Percentiles rank a stretch among this genome's conserved stretches.
Evolutionary conservation across 1,140 invertebrate species (phyloP).

Genomic region (Penaeus indicus): DNA sequence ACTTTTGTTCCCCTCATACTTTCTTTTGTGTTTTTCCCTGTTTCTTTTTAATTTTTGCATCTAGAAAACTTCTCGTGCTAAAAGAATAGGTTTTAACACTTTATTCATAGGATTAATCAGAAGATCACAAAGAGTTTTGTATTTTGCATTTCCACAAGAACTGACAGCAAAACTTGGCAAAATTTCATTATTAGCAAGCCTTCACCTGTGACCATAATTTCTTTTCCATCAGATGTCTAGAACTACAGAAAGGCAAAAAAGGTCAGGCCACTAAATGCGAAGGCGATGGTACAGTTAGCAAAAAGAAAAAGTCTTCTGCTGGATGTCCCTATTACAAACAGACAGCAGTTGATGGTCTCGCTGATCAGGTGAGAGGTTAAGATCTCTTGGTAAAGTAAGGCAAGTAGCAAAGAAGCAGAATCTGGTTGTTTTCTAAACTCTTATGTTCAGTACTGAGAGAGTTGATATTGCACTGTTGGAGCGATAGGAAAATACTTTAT

Average conservation of each 20-base stretch:
- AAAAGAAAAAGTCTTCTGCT: constrained; percentile 71
- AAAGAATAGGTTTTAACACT: too few relatives aligned
- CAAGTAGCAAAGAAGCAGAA: neutral
- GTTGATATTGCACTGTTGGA: too few relatives aligned
- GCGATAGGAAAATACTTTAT: too few relatives aligned
- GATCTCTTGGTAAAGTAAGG: neutral
- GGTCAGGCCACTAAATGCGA: constrained; percentile 74
- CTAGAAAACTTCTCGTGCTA: too few relatives aligned
- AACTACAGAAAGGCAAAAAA: constrained; percentile 84
- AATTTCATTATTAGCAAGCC: too few relatives aligned
- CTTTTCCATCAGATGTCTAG: constrained; percentile 77
- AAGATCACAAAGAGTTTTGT: too few relatives aligned
- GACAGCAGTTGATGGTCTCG: constrained; percentile 76
- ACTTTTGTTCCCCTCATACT: constrained; percentile 42
- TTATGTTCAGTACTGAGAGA: neutral
- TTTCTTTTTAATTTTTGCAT: too few relatives aligned
- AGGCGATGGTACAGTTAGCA: constrained; percentile 75
- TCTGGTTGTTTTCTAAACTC: neutral
- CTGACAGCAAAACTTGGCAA: too few relatives aligned
- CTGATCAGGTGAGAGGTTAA: constrained; percentile 68
- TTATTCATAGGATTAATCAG: too few relatives aligned
- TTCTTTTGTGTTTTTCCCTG: neutral
- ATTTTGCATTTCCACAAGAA: too few relatives aligned
- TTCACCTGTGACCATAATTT: too few relatives aligned
- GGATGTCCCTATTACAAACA: constrained; percentile 80